These are phyloP conservation scores for Hermaeophaga mercurialis DNA, from an alignment of 2,888 invertebrate genomes.

Conservation along the genomic window DNA sequence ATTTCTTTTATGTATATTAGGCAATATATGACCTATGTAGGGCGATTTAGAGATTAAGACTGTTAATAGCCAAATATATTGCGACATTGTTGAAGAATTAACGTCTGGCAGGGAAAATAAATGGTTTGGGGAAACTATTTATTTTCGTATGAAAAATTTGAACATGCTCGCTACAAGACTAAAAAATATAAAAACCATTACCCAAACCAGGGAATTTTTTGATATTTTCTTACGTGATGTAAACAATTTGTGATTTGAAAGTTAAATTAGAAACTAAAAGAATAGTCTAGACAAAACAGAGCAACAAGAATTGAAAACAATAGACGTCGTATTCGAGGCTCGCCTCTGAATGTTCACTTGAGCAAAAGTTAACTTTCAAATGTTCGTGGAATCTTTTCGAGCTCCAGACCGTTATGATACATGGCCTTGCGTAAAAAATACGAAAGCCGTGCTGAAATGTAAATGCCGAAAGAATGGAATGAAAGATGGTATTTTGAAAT, in stretches of 20 bases:
- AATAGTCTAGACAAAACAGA: constrained; percentile 6
- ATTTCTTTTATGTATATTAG: constrained; percentile 23
- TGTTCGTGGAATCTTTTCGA: constrained; percentile 31
- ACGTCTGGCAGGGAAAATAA: too few species aligned
- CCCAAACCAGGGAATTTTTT: too few species aligned
- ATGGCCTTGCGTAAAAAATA: constrained; percentile 34
- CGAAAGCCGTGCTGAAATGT: constrained; percentile 45
- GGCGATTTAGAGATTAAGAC: constrained; percentile 8
- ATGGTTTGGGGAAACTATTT: too few species aligned
- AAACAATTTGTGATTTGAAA: neutral
- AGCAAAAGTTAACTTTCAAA: constrained; percentile 32
- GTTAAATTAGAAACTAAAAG: neutral
- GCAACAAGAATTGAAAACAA: constrained; percentile 7
- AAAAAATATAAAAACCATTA: too few species aligned
- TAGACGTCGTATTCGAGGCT: constrained; percentile 5
- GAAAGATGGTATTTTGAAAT: constrained; percentile 57
- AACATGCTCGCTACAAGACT: too few species aligned
- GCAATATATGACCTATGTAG: constrained; percentile 18
- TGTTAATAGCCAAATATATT: constrained; percentile 8
- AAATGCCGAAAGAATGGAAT: constrained; percentile 57
- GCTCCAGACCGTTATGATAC: constrained; percentile 30
- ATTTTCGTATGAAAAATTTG: too few species aligned
- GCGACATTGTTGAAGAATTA: constrained; percentile 6
- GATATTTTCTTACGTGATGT: too few species aligned
- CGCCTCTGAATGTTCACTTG: constrained; percentile 27